Conservation (phyloP, 2,888 invertebrate species). For the Phorcus lineatus region DNA sequence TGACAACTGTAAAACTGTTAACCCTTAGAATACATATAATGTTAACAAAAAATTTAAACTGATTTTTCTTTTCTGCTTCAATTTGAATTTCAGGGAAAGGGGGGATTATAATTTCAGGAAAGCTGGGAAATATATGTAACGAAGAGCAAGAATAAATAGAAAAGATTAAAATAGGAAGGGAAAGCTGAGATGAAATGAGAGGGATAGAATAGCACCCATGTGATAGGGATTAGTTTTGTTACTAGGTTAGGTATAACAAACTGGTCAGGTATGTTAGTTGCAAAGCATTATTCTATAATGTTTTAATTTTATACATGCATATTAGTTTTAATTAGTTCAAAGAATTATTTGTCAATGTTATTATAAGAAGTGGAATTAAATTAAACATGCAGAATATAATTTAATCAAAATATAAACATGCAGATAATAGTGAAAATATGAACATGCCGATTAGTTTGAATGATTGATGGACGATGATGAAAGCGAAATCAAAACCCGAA, state of each 20-base stretch:
- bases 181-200: too few relatives aligned
- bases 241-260: too few relatives aligned
- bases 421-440: not conserved
- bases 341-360: not conserved
- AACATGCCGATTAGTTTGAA: not conserved
- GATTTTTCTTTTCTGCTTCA: too few relatives aligned
- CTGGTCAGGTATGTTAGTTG: not conserved
- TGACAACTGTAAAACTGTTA: too few relatives aligned
- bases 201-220: too few relatives aligned
- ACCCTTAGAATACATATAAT: too few relatives aligned
- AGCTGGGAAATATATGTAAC: not conserved
- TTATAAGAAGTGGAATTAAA: not conserved
- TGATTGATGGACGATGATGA: not conserved
- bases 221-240: too few relatives aligned
- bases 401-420: too few relatives aligned
- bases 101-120: not conserved
- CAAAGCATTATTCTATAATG: not conserved
- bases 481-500: not conserved
- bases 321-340: not conserved
- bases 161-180: not conserved
- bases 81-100: not conserved
- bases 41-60: too few relatives aligned
- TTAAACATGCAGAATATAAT: too few relatives aligned
- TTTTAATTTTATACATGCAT: not conserved
- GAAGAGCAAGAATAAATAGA: not conserved